These are phyloP conservation scores for Drosophila fulvimacula DNA, from an alignment of 2,888 invertebrate genomes.

Conservation along the genomic window DNA sequence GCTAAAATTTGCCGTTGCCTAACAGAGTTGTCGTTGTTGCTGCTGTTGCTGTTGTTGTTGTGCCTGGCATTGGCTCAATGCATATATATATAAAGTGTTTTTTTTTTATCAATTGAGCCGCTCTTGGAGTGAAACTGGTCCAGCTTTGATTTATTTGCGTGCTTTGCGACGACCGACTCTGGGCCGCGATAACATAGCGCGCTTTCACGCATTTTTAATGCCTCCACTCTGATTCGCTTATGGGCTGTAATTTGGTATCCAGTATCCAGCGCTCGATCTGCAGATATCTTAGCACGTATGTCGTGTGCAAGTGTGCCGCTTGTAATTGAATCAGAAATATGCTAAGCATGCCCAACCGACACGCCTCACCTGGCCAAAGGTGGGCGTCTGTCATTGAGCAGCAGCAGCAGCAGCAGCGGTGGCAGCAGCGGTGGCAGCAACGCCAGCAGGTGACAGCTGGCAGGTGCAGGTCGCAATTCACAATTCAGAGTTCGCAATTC, in stretches of 20 bases:
- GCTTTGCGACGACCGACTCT: slow-evolving; percentile 50
- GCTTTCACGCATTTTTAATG: slow-evolving; percentile 78
- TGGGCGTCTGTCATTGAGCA: slow-evolving; percentile 37
- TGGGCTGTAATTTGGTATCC: slow-evolving; percentile 26
- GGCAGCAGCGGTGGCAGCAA: too few species aligned
- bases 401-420: slow-evolving; percentile 27
- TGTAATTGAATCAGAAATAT: slow-evolving; percentile 75
- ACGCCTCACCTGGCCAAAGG: slow-evolving; percentile 38
- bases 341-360: slow-evolving; percentile 52
- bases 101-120: slow-evolving; percentile 55
- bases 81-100: slow-evolving; percentile 17
- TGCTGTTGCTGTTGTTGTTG: slow-evolving; percentile 42
- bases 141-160: slow-evolving; percentile 78
- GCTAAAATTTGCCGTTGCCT: slow-evolving; percentile 71
- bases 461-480: slow-evolving; percentile 53
- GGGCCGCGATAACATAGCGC: slow-evolving; percentile 66
- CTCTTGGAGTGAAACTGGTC: slow-evolving; percentile 66
- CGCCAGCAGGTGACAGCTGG: slow-evolving; percentile 43
- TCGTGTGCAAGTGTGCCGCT: slow-evolving; percentile 47
- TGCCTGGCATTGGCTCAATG: slow-evolving; percentile 18
- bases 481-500: slow-evolving; percentile 27
- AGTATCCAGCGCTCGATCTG: slow-evolving; percentile 38
- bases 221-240: slow-evolving; percentile 19
- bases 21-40: slow-evolving; percentile 67
- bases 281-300: slow-evolving; percentile 46